Percentiles rank a stretch among this genome's conserved stretches.
phyloP scores from a whole-genome alignment of 2,888 invertebrate species.

The Acrobasis suavella region DNA sequence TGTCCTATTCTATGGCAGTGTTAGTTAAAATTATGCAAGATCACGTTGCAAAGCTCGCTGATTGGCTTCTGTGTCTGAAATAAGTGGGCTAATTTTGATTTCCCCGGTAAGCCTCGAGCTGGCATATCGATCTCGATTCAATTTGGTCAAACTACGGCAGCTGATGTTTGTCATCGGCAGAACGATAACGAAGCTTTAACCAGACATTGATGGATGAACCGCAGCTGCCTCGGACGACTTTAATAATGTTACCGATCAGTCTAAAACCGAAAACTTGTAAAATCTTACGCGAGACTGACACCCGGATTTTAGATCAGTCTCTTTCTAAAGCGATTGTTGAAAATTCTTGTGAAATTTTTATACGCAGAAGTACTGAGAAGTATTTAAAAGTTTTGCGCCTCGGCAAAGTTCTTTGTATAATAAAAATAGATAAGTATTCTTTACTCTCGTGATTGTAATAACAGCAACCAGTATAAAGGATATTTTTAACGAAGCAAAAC shows the following conservation, averaged over 20 bases:
- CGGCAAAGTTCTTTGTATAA: constrained; percentile 8
- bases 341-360: constrained; percentile 7
- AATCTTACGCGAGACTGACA: constrained; percentile 18
- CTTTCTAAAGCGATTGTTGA: constrained; percentile 14
- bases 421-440: background rate
- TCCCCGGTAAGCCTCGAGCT: constrained; percentile 14
- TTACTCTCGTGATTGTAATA: background rate
- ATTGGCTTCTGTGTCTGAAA: constrained; percentile 11
- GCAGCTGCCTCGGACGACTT: constrained; percentile 15
- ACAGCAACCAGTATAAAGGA: background rate
- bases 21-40: constrained; percentile 6
- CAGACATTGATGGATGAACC: constrained; percentile 25
- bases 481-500: no score
- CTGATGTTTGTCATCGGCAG: constrained; percentile 18
- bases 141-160: constrained; percentile 28
- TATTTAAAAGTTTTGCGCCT: constrained; percentile 7
- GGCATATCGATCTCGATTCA: constrained; percentile 33
- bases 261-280: constrained; percentile 18
- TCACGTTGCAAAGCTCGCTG: background rate
- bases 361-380: constrained; percentile 3
- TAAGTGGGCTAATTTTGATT: constrained; percentile 13
- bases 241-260: constrained; percentile 17
- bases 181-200: constrained; percentile 17
- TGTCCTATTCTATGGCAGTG: background rate
- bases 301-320: constrained; percentile 8